Evolutionary conservation across 2,888 invertebrate genomes (phyloP), one percentile per base, ranked within the genome.

Genomic region (Thymelicus acteon): DNA sequence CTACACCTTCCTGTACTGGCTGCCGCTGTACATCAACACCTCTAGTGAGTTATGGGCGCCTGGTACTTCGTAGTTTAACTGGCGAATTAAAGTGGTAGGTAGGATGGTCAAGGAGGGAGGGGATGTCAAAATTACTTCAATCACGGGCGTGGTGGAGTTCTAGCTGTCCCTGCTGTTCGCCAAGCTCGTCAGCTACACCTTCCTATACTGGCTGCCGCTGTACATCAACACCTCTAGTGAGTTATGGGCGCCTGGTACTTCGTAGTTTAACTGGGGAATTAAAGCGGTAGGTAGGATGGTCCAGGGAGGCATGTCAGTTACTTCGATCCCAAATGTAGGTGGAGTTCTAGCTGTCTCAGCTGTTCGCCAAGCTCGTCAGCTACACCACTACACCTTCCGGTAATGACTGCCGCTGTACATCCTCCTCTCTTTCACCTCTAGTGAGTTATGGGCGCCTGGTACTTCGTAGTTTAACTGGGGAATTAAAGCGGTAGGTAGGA

Each of bases 1-100:
- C 87, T 99, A 99, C 85, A 99, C 99, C 72, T 99, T 99, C 92
- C 95, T 99, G 63, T 99, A 97, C 86, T 99, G 99, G 99, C 94
- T 99, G 82, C 99, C 99, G 31, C 89, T 96, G 6, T 99, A 98
- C 82, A 98, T 99, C 72, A 96, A 96, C 74, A 95, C 95, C 61
- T 96, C 97, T 60, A 97, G 98, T 98, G 87, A 96, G 97, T 95
- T 54, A 78, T 47, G 15, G 49, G n/a, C 24, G 37, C 62, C 49
- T 49, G 40, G 24, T 54, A 54, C 2, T 15, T 49, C 0, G 1
- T 15, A 49, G 15, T 47, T 15, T n/a, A 10, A 7, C 6, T 19
- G 48, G 48, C n/a, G 13, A 13, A 48, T 48, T 13, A 31, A 0
- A 3, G 31, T 3, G 2, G 31, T 31, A 5, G 31, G 31, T 3